Evolutionary conservation across 1,140 invertebrate species (phyloP), one percentile per base, ranked within the genome.

Genomic region (Subanguina moxae): DNA sequence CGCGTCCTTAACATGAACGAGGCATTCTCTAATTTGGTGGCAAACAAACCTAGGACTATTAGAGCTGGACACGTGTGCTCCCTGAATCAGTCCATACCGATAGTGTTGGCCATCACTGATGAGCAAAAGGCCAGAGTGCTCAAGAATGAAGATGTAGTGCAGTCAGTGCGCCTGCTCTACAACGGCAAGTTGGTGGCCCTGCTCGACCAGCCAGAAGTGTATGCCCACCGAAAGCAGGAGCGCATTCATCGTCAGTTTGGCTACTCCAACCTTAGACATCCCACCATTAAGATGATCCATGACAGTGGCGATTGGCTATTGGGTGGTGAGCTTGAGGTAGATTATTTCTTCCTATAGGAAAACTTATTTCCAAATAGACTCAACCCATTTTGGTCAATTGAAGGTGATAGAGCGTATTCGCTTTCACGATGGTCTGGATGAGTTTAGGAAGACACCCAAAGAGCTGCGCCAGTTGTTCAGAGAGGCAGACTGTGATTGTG

Each of bases 391-490:
- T 46, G 9, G 1, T 46, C 19, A 13, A 32, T 66, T 97, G 17
- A 90, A 94, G 82, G 93, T 95, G 1, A 86, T 98, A n/a, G 90
- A 94, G 74, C 86, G 90, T 52, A 90, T 98, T 30, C 85, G 83
- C 56, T 98, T 93, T 93, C 87, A 93, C 76, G 96, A 99, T 85
- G 94, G 94, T 0, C 85, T 99, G 0, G 96, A 99, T 84, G 84
- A 91, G 58, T 97, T 94, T 83, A 86, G 95, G 19, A 86, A 95
- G 1, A 97, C 94, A 0, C 96, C 95, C 0, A 91, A 91, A 78
- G 92, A 99, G 83, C 87, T 99, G 5, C 84, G 90, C 48, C 77
- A 84, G n/a, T 89, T 88, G 75, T 95, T 95, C 80, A 88, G 88
- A 73, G 86, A 90, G 77, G 73, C 85, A 28, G 75, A 89, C 57